Conservation (phyloP, 2,888 invertebrate genomes). For the Catocala fraxini region DNA sequence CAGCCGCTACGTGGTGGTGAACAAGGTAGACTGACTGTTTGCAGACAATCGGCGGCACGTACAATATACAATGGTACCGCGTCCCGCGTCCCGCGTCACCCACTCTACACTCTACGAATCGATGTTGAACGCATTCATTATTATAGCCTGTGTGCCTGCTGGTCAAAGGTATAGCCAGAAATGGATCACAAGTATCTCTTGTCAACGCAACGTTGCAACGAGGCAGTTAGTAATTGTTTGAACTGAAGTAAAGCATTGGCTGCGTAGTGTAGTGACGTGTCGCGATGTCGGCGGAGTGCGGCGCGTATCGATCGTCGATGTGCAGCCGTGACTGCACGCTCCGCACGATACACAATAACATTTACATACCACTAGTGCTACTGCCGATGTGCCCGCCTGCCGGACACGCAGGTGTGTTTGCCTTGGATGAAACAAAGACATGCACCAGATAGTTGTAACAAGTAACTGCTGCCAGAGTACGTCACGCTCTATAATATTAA, state of each 20-base stretch:
- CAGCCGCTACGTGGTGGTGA: conserved; percentile 12
- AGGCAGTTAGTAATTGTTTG: too few relatives aligned
- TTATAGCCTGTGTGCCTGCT: too few relatives aligned
- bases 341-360: conserved; percentile 9
- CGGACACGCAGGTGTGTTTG: neutral
- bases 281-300: neutral
- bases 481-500: neutral
- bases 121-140: too few relatives aligned
- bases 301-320: conserved; percentile 11
- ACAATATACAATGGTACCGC: neutral
- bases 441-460: too few relatives aligned
- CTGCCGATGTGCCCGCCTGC: conserved; percentile 5
- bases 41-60: neutral
- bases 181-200: too few relatives aligned
- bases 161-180: too few relatives aligned
- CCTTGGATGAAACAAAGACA: neutral
- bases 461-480: neutral
- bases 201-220: too few relatives aligned
- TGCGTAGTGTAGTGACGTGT: neutral
- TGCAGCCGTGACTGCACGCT: too few relatives aligned
- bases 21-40: conserved; percentile 7
- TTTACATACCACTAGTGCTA: conserved; percentile 13
- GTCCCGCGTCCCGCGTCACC: too few relatives aligned
- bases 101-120: too few relatives aligned
- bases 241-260: neutral